Evolutionary conservation across 2,888 invertebrate species (phyloP).

Genomic region (Sinopyrophorus schimmeli): DNA sequence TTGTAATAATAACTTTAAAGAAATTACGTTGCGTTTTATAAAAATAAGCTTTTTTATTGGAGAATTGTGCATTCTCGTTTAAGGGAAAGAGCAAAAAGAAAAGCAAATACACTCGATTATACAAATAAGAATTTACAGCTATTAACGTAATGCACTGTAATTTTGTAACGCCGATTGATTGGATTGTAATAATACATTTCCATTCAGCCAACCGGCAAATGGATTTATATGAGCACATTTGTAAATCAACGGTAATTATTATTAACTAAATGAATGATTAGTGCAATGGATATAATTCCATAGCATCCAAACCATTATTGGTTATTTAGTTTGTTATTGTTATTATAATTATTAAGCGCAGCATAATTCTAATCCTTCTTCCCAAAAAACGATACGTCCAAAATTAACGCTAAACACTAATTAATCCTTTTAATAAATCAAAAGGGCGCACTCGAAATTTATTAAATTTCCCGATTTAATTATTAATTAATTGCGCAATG

Average conservation of each 20-base stretch:
- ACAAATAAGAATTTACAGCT: slow-evolving; percentile 22
- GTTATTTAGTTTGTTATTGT: no score
- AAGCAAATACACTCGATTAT: slow-evolving; percentile 13
- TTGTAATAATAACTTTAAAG: no score
- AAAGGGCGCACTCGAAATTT: no score
- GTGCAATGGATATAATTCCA: slow-evolving; percentile 6
- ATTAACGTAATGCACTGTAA: slow-evolving; percentile 21
- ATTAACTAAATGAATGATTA: slow-evolving; percentile 33
- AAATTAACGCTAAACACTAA: no score
- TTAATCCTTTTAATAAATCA: no score
- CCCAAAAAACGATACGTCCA: no score
- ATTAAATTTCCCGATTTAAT: no score
- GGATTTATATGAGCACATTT: slow-evolving; percentile 34
- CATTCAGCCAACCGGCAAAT: slow-evolving; percentile 28
- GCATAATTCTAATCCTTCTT: no score
- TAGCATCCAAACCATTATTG: background rate
- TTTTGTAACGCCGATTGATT: slow-evolving; percentile 35
- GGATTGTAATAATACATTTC: slow-evolving; percentile 39
- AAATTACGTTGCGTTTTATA: no score
- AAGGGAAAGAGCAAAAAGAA: no score
- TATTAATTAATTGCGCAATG: no score
- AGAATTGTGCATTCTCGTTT: background rate
- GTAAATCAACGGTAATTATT: slow-evolving; percentile 40
- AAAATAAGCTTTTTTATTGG: background rate
- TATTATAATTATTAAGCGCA: no score